Conservation (phyloP, 1,140 invertebrate species). For the Drosophila oshimai region DNA sequence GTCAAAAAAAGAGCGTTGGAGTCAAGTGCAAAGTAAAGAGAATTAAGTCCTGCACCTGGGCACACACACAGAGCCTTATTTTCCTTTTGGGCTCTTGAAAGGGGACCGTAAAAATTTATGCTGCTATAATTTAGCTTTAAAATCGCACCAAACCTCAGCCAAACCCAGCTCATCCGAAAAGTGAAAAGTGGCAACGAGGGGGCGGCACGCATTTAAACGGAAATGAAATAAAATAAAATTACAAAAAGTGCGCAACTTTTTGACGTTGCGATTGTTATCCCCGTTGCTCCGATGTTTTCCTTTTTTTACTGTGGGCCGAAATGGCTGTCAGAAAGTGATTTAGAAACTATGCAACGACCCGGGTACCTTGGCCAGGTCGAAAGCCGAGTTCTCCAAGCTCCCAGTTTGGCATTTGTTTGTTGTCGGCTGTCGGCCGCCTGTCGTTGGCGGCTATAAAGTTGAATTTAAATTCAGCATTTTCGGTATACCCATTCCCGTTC, state of each 20-base stretch:
- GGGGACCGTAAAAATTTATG: conserved; percentile 71
- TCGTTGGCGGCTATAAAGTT: conserved; percentile 64
- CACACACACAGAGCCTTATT: conserved; percentile 12
- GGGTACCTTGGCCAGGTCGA: conserved; percentile 33
- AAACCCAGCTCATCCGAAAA: conserved; percentile 4
- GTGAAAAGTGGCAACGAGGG: conserved; percentile 9
- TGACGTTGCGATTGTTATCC: conserved; percentile 77
- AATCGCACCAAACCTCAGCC: conserved; percentile 48
- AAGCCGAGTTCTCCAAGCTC: not conserved
- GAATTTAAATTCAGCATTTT: conserved; percentile 71
- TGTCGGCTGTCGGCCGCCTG: conserved; percentile 39
- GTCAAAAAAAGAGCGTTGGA: conserved; percentile 47
- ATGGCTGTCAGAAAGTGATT: conserved; percentile 76
- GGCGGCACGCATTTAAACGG: conserved; percentile 71
- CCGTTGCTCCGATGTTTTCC: conserved; percentile 27
- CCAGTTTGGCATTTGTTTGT: conserved; percentile 53
- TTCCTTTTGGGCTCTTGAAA: conserved; percentile 4
- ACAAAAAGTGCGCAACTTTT: conserved; percentile 80
- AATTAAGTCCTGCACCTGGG: conserved; percentile 74
- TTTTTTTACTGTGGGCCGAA: conserved; percentile 25
- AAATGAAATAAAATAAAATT: conserved; percentile 81
- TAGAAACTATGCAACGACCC: conserved; percentile 69
- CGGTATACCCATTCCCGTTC: not conserved
- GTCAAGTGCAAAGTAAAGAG: conserved; percentile 65
- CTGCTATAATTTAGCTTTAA: conserved; percentile 75